These are phyloP conservation scores for Gymnocypris eckloni DNA, from an alignment of 2,797 vertebrate genomes.

Conservation along the genomic window DNA sequence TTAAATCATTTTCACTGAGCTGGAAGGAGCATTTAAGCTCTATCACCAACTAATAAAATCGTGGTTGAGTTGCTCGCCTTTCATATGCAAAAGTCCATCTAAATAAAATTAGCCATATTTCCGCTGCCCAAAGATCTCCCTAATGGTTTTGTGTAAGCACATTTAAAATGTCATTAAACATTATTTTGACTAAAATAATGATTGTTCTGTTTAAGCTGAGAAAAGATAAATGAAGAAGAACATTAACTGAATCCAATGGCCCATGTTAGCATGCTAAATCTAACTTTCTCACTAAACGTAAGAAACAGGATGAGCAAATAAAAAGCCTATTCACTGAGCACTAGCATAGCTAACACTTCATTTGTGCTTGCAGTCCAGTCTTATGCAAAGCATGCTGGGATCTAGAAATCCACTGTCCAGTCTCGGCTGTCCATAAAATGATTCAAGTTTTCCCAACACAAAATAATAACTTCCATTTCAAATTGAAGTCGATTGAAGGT, in stretches of 20 bases:
- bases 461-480: background rate
- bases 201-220: background rate
- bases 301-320: background rate
- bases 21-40: constrained; percentile 15
- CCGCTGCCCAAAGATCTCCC: background rate
- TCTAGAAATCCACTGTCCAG: background rate
- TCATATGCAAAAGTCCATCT: background rate
- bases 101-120: constrained; percentile 1
- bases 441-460: background rate
- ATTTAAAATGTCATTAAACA: background rate
- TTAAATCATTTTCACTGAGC: constrained; percentile 29
- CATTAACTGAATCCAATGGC: background rate
- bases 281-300: background rate
- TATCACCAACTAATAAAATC: constrained; percentile 19
- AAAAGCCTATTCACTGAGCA: background rate
- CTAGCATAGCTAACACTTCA: background rate
- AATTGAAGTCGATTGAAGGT: background rate
- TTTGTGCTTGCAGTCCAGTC: background rate
- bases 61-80: background rate
- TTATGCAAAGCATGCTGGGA: background rate
- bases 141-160: constrained; percentile 3
- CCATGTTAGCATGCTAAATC: background rate
- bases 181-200: constrained; percentile 5
- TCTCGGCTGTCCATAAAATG: background rate
- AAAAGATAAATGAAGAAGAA: background rate